Conservation (phyloP, 2,113 vertebrate species). For the Gyps fulvus region DNA sequence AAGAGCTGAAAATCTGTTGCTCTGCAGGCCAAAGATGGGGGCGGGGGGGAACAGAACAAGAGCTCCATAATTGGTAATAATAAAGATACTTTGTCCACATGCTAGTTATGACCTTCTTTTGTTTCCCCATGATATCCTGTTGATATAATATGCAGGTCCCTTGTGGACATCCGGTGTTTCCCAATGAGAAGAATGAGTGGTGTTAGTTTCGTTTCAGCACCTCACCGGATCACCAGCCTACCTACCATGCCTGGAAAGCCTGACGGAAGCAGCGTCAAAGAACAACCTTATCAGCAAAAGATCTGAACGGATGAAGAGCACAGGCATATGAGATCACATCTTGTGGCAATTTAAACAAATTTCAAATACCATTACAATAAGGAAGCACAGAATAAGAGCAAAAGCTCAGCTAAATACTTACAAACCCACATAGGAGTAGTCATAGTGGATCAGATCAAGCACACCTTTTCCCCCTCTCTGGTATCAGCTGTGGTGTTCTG, state of each 20-base stretch:
- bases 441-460: not conserved
- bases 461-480: not conserved
- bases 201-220: conserved; percentile 31
- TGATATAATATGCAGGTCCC: conserved; percentile 35
- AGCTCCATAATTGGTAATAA: conserved; percentile 41
- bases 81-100: not conserved
- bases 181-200: not conserved
- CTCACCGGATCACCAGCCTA: not conserved
- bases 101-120: conserved; percentile 18
- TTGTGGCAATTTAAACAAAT: not conserved
- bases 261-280: not conserved
- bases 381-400: not conserved
- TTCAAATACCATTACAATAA: not conserved
- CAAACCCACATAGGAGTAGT: not conserved
- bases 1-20: not conserved
- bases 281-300: conserved; percentile 15
- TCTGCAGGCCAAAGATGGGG: not conserved
- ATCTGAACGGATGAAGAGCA: conserved; percentile 24
- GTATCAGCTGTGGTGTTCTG: not conserved
- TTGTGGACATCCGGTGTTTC: conserved; percentile 23
- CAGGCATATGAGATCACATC: conserved; percentile 29
- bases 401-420: not conserved
- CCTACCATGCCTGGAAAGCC: not conserved
- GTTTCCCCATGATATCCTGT: conserved; percentile 47
- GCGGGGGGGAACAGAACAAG: not conserved